Conservation (phyloP, 2,888 invertebrate species). For the Ophion ventricosus region DNA sequence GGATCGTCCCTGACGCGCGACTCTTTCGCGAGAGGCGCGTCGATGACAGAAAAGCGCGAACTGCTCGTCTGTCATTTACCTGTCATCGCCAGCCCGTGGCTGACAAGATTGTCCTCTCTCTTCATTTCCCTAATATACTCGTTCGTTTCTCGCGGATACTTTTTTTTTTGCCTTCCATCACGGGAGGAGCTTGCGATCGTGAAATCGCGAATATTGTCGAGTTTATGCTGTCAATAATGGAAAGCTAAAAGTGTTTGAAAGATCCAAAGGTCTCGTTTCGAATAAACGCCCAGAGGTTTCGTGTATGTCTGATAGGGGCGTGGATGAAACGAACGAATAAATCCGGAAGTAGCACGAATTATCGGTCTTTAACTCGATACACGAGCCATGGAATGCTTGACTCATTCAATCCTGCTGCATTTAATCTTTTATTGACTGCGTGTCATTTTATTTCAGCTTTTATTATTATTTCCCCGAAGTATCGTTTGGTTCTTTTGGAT, state of each 20-base stretch:
- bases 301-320: too few relatives aligned
- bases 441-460: too few relatives aligned
- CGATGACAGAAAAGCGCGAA: constrained; percentile 62
- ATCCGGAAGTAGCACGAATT: too few relatives aligned
- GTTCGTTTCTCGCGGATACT: constrained; percentile 13
- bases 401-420: too few relatives aligned
- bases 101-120: constrained; percentile 17
- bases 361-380: too few relatives aligned
- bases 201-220: background rate
- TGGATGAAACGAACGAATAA: too few relatives aligned
- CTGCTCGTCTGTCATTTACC: constrained; percentile 55
- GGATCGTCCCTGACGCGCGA: constrained; percentile 48
- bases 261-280: background rate
- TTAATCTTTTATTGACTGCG: too few relatives aligned
- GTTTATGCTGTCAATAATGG: background rate
- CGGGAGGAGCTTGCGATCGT: background rate
- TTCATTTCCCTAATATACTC: constrained; percentile 32
- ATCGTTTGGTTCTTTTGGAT: too few relatives aligned
- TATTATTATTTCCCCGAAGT: too few relatives aligned
- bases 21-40: constrained; percentile 32
- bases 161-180: background rate
- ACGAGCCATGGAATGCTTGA: too few relatives aligned
- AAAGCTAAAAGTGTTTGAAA: background rate
- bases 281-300: background rate
- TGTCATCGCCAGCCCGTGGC: constrained; percentile 43